phyloP scores from a whole-genome alignment of 2,888 invertebrate species.

The Altica lythri region DNA sequence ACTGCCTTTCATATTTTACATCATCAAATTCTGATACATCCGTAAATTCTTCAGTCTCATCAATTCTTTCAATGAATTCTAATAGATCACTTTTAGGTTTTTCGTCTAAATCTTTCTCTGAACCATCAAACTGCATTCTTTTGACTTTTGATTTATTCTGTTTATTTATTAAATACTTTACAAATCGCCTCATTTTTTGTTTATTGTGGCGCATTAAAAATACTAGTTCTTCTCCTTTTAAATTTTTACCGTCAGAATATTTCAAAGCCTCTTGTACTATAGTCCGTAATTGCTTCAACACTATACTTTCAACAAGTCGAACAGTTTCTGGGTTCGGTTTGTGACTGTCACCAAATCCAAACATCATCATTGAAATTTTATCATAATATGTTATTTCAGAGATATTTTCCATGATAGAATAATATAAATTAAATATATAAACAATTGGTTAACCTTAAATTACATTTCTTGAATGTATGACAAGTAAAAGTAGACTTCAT shows the following conservation, averaged over 20 bases:
- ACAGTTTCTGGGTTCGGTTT: conserved; percentile 83
- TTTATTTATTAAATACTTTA: conserved; percentile 72
- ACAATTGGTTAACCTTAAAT: no score
- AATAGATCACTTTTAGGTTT: conserved; percentile 57
- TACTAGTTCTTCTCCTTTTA: conserved; percentile 68
- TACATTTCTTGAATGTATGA: no score
- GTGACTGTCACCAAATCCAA: conserved; percentile 89
- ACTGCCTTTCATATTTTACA: conserved; percentile 63
- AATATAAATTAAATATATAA: not conserved
- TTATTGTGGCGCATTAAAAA: conserved; percentile 84
- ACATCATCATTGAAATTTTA: conserved; percentile 87
- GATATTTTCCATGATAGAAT: conserved; percentile 32
- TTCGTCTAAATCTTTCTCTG: conserved; percentile 60
- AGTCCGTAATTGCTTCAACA: conserved; percentile 77
- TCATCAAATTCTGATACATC: conserved; percentile 62
- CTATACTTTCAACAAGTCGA: conserved; percentile 80
- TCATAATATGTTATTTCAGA: conserved; percentile 60
- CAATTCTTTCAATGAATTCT: conserved; percentile 61
- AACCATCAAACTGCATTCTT: conserved; percentile 50
- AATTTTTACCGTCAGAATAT: conserved; percentile 62
- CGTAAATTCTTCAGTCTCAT: conserved; percentile 63
- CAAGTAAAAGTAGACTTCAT: no score
- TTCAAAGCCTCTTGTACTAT: conserved; percentile 78
- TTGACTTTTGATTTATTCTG: conserved; percentile 57
- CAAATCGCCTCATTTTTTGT: conserved; percentile 73